phyloP scores from a whole-genome alignment of 92 coral and sea anemone species.

The Heteractis magnifica region DNA sequence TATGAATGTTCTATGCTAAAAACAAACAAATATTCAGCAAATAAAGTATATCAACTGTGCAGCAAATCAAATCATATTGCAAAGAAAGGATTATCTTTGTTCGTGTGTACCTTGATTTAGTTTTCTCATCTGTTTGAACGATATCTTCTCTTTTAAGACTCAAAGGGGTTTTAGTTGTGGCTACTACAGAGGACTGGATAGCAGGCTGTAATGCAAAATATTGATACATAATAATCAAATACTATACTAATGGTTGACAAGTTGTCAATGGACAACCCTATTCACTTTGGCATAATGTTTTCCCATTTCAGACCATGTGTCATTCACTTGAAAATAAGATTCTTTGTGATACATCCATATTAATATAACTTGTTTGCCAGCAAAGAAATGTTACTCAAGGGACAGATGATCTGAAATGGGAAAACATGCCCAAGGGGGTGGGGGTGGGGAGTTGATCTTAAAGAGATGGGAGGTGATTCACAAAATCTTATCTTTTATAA shows the following conservation, averaged over 20 bases:
- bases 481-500: background rate
- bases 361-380: no score
- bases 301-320: no score
- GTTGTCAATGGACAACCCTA: background rate
- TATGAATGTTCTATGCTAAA: background rate
- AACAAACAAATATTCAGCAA: background rate
- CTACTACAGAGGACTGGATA: conserved; percentile 99
- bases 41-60: no score
- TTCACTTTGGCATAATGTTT: no score
- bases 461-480: background rate
- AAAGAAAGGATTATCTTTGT: background rate
- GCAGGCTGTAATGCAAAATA: conserved; percentile 67
- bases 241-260: background rate
- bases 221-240: background rate
- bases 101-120: conserved; percentile 80
- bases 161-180: conserved; percentile 82
- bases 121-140: conserved; percentile 80
- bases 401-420: no score
- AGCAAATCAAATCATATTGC: background rate
- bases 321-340: no score
- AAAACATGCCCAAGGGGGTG: background rate
- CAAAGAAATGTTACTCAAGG: no score
- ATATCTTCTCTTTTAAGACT: conserved; percentile 86
- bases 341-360: no score
- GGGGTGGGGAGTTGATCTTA: background rate